phyloP scores from a whole-genome alignment of 2,797 vertebrate species.

The Enteromius viviparus region DNA sequence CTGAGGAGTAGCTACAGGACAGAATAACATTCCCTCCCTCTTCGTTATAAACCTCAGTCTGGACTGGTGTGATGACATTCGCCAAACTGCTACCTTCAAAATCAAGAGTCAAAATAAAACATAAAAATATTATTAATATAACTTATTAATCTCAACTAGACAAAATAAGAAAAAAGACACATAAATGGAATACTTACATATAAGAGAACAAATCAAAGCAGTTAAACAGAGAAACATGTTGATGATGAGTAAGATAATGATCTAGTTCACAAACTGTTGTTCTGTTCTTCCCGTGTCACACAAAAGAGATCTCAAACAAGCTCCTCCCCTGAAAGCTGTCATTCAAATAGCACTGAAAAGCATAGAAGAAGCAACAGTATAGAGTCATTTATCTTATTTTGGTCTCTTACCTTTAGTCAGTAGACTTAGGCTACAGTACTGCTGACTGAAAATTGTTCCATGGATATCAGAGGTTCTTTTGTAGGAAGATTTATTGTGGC shows the following conservation, averaged over 20 bases:
- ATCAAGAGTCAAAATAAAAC: background rate
- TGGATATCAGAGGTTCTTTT: background rate
- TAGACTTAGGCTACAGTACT: background rate
- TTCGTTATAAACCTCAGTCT: background rate
- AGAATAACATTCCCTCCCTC: conserved; percentile 17
- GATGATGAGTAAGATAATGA: too few species aligned
- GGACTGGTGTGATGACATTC: background rate
- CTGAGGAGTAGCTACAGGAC: conserved; percentile 48
- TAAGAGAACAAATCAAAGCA: background rate
- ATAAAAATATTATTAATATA: background rate
- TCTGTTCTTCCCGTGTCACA: background rate
- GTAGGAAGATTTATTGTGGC: too few species aligned
- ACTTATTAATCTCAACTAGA: background rate
- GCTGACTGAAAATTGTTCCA: background rate
- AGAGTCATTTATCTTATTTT: background rate
- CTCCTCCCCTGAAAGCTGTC: conserved; percentile 1
- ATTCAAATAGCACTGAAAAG: background rate
- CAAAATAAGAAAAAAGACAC: background rate
- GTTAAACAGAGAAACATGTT: background rate
- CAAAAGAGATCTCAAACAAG: background rate
- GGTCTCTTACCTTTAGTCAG: background rate
- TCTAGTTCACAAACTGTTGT: background rate
- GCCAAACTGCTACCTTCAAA: conserved; percentile 8
- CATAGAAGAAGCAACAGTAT: too few species aligned
- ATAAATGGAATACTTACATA: background rate